phyloP scores from a whole-genome alignment of 2,113 vertebrate species.

The Crotalus horridus region DNA sequence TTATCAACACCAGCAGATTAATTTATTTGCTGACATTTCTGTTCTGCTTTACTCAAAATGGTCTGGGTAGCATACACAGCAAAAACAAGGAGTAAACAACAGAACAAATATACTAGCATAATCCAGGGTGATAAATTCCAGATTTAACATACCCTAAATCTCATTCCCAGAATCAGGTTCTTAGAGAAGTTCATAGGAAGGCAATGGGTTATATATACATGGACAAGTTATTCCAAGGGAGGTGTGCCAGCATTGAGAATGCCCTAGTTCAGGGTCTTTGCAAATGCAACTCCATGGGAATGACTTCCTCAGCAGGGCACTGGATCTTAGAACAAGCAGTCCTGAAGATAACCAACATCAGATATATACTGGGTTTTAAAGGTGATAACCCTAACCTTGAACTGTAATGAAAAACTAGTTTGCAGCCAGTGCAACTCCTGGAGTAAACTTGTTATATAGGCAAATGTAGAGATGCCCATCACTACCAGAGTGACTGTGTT shows the following conservation, averaged over 20 bases:
- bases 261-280: background rate
- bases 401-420: background rate
- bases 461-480: background rate
- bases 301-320: background rate
- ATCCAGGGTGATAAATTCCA: background rate
- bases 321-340: background rate
- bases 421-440: background rate
- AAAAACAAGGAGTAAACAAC: background rate
- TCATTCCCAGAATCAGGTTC: background rate
- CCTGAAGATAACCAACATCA: background rate
- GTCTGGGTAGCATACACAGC: background rate
- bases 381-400: background rate
- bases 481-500: background rate
- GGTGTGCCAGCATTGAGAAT: background rate
- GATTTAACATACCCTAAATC: background rate
- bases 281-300: background rate
- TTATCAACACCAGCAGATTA: background rate
- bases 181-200: background rate
- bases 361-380: background rate
- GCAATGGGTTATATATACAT: background rate
- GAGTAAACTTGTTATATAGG: background rate
- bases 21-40: background rate
- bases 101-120: background rate
- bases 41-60: background rate
- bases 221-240: background rate